phyloP scores from a whole-genome alignment of 2,888 invertebrate genomes.

The Athalia circularis region DNA sequence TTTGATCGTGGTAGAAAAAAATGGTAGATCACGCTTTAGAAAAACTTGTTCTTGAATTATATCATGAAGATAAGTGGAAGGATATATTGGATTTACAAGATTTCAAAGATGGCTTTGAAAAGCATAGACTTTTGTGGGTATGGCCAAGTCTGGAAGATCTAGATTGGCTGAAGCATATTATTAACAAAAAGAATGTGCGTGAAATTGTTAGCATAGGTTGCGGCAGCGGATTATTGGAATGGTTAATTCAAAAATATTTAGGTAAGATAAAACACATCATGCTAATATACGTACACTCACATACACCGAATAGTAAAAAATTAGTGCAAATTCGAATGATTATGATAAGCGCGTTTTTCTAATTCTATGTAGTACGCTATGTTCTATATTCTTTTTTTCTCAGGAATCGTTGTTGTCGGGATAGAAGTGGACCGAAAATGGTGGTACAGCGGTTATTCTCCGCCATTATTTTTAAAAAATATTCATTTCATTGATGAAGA shows the following conservation, averaged over 20 bases:
- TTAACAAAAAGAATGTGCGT: constrained; percentile 74
- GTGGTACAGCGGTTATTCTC: constrained; percentile 88
- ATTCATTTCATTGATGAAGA: constrained; percentile 68
- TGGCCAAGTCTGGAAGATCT: constrained; percentile 83
- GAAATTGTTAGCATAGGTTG: constrained; percentile 84
- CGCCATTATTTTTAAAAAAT: constrained; percentile 78
- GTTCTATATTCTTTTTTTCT: constrained; percentile 55
- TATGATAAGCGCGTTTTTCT: too few species aligned
- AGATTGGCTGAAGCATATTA: constrained; percentile 75
- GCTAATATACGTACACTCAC: neutral
- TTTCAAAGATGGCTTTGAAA: constrained; percentile 70
- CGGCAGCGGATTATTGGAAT: constrained; percentile 88
- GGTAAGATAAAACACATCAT: constrained; percentile 73
- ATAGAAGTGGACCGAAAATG: constrained; percentile 87
- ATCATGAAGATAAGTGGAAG: constrained; percentile 68
- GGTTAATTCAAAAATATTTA: constrained; percentile 82
- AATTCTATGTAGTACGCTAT: too few species aligned
- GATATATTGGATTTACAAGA: constrained; percentile 72
- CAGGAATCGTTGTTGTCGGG: constrained; percentile 80
- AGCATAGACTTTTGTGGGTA: constrained; percentile 82
- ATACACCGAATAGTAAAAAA: constrained; percentile 24
- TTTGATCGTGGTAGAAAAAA: neutral
- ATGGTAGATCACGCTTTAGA: constrained; percentile 56
- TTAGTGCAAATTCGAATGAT: neutral
- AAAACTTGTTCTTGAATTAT: constrained; percentile 56